Percentiles rank a stretch among this genome's conserved stretches.
Evolutionary conservation across 2,113 vertebrate genomes (phyloP).

Genomic region (Oceanodroma tethys): DNA sequence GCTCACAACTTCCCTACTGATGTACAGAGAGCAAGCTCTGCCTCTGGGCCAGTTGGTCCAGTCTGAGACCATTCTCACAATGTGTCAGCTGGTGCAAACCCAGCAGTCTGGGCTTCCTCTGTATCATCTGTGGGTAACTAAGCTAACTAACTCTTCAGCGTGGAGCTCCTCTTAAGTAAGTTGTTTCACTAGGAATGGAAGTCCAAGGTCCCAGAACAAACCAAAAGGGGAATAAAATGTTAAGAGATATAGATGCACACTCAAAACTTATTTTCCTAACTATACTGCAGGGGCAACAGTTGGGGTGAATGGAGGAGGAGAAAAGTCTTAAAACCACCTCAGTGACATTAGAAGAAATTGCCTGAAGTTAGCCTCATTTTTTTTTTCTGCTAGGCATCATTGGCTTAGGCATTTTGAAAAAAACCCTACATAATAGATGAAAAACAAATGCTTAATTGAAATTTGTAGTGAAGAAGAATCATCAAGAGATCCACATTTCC

Average conservation of each 20-base stretch:
- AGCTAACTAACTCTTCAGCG: neutral
- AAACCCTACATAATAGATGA: neutral
- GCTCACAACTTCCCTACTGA: neutral
- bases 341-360: neutral
- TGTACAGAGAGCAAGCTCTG: neutral
- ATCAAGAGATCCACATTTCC: neutral
- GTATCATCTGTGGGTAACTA: neutral
- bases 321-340: neutral
- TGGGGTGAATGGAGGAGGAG: neutral
- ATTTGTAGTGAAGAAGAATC: neutral
- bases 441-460: neutral
- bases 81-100: neutral
- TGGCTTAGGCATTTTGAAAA: neutral
- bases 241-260: neutral
- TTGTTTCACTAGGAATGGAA: neutral
- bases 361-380: neutral
- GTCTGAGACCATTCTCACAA: neutral
- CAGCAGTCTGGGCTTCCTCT: neutral
- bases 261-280: neutral
- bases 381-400: neutral
- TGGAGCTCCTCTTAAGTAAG: neutral
- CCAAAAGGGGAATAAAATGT: neutral
- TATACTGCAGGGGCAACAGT: neutral
- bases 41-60: neutral
- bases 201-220: neutral